Evolutionary conservation across 1,140 invertebrate species (phyloP).

Genomic region (Panonychus citri): DNA sequence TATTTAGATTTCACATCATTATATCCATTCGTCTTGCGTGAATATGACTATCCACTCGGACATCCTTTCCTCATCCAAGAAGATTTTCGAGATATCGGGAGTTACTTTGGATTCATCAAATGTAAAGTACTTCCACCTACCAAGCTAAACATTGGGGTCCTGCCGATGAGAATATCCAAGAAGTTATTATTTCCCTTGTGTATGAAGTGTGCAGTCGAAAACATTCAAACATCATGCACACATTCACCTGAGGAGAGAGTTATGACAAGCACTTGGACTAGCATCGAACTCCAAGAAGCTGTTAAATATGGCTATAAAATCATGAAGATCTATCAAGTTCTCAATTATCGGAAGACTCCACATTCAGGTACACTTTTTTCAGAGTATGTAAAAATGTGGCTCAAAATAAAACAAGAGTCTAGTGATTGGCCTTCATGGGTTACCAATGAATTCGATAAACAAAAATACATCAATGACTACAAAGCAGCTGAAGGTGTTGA

Average conservation of each 20-base stretch:
- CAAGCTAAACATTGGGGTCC: slow-evolving; percentile 10
- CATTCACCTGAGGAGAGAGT: slow-evolving; percentile 18
- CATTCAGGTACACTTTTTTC: too few relatives aligned
- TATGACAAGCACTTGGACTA: slow-evolving; percentile 21
- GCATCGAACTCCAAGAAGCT: slow-evolving; percentile 21
- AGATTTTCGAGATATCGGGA: slow-evolving; percentile 11
- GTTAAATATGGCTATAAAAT: slow-evolving; percentile 20
- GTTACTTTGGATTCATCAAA: slow-evolving; percentile 16
- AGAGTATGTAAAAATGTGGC: too few relatives aligned
- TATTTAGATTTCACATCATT: slow-evolving; percentile 16
- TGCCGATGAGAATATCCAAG: slow-evolving; percentile 3
- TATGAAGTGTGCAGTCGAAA: slow-evolving; percentile 9
- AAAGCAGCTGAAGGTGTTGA: neutral
- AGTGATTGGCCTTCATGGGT: neutral
- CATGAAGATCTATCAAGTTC: slow-evolving; percentile 21
- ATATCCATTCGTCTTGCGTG: neutral
- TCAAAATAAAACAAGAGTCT: neutral
- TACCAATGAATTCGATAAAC: neutral
- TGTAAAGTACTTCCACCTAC: slow-evolving; percentile 14
- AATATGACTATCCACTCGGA: neutral
- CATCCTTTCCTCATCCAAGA: slow-evolving; percentile 20
- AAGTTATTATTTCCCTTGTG: slow-evolving; percentile 16
- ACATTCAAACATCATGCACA: slow-evolving; percentile 4
- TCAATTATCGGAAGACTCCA: slow-evolving; percentile 18
- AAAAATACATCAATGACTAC: neutral